Evolutionary conservation across 2,113 vertebrate species (phyloP).

Genomic region (Oreochromis tanganicae): DNA sequence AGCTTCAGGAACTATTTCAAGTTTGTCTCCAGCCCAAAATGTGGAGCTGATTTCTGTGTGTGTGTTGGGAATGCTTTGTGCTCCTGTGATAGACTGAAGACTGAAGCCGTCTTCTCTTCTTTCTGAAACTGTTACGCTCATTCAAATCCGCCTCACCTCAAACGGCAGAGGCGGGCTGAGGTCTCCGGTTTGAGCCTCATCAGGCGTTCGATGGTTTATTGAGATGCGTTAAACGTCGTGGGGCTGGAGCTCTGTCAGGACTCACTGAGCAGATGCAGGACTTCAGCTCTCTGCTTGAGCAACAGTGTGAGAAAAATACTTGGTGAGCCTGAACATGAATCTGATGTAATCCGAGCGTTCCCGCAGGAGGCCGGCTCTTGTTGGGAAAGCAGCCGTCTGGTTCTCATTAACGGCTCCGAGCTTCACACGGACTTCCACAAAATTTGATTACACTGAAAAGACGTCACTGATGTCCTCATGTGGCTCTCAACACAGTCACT

Average conservation of each 20-base stretch:
- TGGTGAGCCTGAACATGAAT: accelerated
- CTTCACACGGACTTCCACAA: not conserved
- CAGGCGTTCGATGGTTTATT: not conserved
- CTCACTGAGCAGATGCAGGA: not conserved
- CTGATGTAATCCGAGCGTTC: not conserved
- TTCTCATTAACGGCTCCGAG: not conserved
- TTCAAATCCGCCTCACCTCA: too few relatives aligned
- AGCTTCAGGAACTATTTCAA: not conserved
- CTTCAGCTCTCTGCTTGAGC: not conserved
- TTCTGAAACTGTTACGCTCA: not conserved
- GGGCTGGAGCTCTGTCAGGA: not conserved
- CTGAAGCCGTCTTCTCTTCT: not conserved
- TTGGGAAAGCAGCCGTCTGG: not conserved
- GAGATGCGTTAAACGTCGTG: not conserved
- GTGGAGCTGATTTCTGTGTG: not conserved
- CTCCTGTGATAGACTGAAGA: not conserved
- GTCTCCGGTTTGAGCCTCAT: not conserved
- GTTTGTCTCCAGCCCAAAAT: not conserved
- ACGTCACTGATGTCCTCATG: too few relatives aligned
- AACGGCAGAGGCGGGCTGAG: accelerated
- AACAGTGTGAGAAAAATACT: not conserved
- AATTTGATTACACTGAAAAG: accelerated
- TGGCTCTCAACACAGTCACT: not conserved
- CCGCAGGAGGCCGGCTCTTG: not conserved
- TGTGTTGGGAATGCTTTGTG: not conserved